A percentile compares a stretch with the other conserved stretches of the same genome.
Evolutionary conservation across 2,797 vertebrate genomes (phyloP).

Genomic region (Hydrocynus forskahlii): DNA sequence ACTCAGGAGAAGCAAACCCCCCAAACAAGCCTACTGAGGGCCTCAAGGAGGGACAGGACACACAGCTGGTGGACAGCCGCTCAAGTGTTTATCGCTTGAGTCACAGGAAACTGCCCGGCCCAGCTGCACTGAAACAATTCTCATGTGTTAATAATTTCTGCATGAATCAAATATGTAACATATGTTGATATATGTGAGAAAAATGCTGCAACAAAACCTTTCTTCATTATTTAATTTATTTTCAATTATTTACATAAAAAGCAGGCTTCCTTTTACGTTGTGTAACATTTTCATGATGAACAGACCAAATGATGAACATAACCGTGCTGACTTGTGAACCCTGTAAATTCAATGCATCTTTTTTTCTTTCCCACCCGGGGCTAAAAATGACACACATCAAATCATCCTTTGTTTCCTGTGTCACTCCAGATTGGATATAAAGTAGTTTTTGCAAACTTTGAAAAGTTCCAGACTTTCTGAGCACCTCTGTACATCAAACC

Average conservation of each 20-base stretch:
- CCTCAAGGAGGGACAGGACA: not conserved
- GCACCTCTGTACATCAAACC: not conserved
- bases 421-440: not conserved
- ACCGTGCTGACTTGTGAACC: too few species aligned
- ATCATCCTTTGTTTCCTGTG: not conserved
- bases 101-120: not conserved
- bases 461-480: not conserved
- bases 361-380: not conserved
- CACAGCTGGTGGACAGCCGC: not conserved
- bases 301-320: too few species aligned
- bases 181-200: not conserved
- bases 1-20: not conserved
- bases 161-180: not conserved
- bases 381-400: not conserved
- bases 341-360: not conserved
- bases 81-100: constrained; percentile 12
- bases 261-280: too few species aligned
- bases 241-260: too few species aligned
- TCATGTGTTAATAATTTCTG: not conserved
- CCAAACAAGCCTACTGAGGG: not conserved
- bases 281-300: too few species aligned
- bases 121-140: not conserved
- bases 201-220: too few species aligned
- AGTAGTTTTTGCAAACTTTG: not conserved
- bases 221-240: too few species aligned